Percentiles rank a stretch among this genome's conserved stretches.
phyloP scores from a whole-genome alignment of 2,888 invertebrate genomes.

The Graphium colonna region DNA sequence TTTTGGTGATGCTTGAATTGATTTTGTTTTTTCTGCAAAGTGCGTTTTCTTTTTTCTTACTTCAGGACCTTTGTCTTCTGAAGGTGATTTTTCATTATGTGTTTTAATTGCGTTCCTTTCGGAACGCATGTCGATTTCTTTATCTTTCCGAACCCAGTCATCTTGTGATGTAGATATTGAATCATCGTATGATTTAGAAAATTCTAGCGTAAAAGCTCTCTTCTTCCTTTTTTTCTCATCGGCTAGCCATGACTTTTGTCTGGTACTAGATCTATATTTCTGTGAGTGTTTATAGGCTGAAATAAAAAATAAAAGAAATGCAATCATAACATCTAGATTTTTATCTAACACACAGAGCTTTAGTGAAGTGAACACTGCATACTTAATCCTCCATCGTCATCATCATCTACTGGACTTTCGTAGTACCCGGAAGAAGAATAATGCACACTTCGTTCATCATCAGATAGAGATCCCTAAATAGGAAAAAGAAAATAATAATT shows the following conservation, averaged over 20 bases:
- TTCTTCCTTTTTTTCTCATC: constrained; percentile 86
- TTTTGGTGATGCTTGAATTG: constrained; percentile 64
- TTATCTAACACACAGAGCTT: too few relatives aligned
- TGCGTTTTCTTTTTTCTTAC: constrained; percentile 70
- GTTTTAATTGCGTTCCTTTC: constrained; percentile 54
- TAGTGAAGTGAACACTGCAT: constrained; percentile 39
- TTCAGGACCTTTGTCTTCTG: constrained; percentile 61
- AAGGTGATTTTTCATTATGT: constrained; percentile 53
- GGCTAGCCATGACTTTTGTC: constrained; percentile 80
- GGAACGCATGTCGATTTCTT: constrained; percentile 55
- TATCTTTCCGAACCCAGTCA: constrained; percentile 63
- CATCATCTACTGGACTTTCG: constrained; percentile 86
- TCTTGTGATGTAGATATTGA: constrained; percentile 74
- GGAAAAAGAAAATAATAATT: too few relatives aligned
- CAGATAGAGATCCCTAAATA: constrained; percentile 80
- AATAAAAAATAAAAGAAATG: constrained; percentile 31
- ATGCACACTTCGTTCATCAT: constrained; percentile 85
- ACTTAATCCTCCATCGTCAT: constrained; percentile 78
- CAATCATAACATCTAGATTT: too few relatives aligned
- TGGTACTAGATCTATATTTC: constrained; percentile 61
- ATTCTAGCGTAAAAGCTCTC: constrained; percentile 88
- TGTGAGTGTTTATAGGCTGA: constrained; percentile 75
- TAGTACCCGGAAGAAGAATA: constrained; percentile 88
- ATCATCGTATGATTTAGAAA: constrained; percentile 81
- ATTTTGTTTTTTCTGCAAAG: constrained; percentile 70